These are phyloP conservation scores for Ichneumoninae sp. DNA, from an alignment of 2,888 invertebrate species.

Conservation along the genomic window DNA sequence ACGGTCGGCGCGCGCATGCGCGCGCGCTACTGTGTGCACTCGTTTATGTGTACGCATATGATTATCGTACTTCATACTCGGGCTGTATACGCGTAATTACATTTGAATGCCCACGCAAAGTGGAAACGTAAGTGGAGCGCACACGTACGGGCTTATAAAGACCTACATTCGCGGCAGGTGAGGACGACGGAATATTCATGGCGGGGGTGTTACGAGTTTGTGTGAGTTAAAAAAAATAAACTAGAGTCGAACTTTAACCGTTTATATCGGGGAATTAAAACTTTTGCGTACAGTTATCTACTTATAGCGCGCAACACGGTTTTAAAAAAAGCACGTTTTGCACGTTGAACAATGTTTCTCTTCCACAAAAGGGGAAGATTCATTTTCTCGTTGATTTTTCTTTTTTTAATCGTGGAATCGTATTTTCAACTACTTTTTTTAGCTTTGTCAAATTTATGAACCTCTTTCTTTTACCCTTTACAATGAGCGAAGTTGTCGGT, in stretches of 20 bases:
- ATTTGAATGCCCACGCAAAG: slow-evolving; percentile 40
- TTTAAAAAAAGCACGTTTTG: not conserved
- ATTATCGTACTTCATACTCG: slow-evolving; percentile 18
- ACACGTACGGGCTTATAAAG: slow-evolving; percentile 17
- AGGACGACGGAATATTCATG: not conserved
- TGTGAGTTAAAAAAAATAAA: not conserved
- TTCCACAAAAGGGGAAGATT: not conserved
- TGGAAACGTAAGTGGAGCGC: slow-evolving; percentile 36
- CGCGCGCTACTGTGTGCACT: slow-evolving; percentile 68
- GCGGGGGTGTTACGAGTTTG: slow-evolving; percentile 10
- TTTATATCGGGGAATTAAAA: not conserved
- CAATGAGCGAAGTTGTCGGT: not conserved
- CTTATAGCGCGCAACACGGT: not conserved
- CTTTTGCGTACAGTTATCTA: not conserved
- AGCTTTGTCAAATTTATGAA: not conserved
- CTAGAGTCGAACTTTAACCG: not conserved
- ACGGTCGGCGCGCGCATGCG: slow-evolving; percentile 11
- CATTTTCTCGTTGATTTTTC: not conserved
- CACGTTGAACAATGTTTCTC: not conserved
- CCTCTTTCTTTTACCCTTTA: not conserved
- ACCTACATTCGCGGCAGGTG: slow-evolving; percentile 13
- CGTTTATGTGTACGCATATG: slow-evolving; percentile 35
- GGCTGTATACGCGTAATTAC: slow-evolving; percentile 32
- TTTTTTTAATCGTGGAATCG: not conserved
- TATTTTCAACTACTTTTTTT: not conserved